phyloP scores from a whole-genome alignment of 2,113 vertebrate species.

The Saccopteryx bilineata region DNA sequence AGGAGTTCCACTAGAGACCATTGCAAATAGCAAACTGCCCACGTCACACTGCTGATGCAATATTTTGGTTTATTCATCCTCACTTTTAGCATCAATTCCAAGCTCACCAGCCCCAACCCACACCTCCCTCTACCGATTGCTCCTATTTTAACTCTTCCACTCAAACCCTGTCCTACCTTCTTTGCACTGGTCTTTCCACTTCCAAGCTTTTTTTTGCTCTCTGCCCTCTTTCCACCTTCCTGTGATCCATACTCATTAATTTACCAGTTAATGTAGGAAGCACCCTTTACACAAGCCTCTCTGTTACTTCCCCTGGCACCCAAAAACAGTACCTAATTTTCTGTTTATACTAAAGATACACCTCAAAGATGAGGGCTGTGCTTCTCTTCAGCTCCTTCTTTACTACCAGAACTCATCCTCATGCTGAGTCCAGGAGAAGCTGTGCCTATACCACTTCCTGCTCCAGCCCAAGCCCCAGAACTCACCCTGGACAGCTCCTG shows the following conservation, averaged over 20 bases:
- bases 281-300: not conserved
- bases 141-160: not conserved
- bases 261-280: not conserved
- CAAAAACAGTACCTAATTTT: not conserved
- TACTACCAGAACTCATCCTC: not conserved
- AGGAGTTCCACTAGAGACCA: not conserved
- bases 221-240: not conserved
- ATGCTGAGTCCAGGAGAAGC: not conserved
- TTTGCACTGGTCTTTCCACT: not conserved
- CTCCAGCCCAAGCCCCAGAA: not conserved
- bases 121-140: not conserved
- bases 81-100: not conserved
- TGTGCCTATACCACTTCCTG: not conserved
- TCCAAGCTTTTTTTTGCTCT: not conserved
- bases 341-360: not conserved
- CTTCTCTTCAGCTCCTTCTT: not conserved
- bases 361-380: not conserved
- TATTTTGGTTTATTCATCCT: not conserved
- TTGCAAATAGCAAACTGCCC: not conserved
- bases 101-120: not conserved
- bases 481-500: slow-evolving; percentile 61
- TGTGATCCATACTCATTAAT: not conserved
- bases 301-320: not conserved
- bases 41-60: not conserved
- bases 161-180: not conserved